Evolutionary conservation across 2,113 vertebrate species (phyloP).

Genomic region (Formicarius rufipectus): DNA sequence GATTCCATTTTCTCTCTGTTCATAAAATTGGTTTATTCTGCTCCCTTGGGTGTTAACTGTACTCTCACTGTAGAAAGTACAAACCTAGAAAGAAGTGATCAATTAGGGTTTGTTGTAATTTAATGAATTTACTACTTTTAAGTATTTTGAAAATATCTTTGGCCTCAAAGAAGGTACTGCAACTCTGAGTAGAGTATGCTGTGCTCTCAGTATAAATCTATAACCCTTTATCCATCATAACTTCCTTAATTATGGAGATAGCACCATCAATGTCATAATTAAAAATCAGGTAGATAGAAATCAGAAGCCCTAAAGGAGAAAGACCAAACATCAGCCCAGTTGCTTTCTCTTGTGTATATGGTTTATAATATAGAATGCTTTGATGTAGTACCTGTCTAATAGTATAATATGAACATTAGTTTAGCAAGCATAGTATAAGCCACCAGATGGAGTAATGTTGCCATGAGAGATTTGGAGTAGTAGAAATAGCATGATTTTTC

Average conservation of each 20-base stretch:
- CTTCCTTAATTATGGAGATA: not conserved
- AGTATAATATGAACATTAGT: not conserved
- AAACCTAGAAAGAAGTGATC: not conserved
- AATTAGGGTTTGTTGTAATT: not conserved
- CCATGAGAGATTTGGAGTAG: not conserved
- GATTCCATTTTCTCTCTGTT: not conserved
- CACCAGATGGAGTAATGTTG: conserved; percentile 24
- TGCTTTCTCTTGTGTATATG: not conserved
- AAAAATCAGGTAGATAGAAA: not conserved
- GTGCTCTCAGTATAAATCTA: not conserved
- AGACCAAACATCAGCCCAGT: not conserved
- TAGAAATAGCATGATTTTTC: not conserved
- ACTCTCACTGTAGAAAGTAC: not conserved
- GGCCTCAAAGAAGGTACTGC: not conserved
- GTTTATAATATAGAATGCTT: not conserved
- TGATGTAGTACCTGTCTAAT: not conserved
- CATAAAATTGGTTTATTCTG: not conserved
- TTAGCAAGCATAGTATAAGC: not conserved
- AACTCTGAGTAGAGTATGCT: not conserved
- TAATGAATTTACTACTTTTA: not conserved
- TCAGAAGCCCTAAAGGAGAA: not conserved
- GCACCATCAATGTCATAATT: not conserved
- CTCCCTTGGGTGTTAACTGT: not conserved
- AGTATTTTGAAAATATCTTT: not conserved
- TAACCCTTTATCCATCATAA: not conserved